These are phyloP conservation scores for Poliocrania exsul DNA, from an alignment of 2,797 vertebrate species.

Conservation along the genomic window DNA sequence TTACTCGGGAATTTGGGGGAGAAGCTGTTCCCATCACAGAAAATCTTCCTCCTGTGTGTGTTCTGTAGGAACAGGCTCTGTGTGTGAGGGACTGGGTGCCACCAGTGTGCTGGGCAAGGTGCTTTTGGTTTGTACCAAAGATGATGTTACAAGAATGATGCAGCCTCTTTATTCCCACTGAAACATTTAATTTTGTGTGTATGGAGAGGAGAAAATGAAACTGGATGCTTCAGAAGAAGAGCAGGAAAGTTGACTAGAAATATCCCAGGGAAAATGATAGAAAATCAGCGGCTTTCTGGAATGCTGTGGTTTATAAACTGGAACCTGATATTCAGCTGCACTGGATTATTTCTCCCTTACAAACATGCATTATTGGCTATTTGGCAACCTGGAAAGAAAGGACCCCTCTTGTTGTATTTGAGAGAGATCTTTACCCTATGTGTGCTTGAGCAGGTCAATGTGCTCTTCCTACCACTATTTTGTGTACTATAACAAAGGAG, in stretches of 20 bases:
- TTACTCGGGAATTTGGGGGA: neutral
- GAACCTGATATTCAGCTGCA: conserved; percentile 30
- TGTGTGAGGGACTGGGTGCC: neutral
- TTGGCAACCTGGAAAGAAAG: neutral
- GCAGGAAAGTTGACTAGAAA: neutral
- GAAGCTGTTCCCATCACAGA: neutral
- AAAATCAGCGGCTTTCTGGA: neutral
- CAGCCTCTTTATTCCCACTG: neutral
- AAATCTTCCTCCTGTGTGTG: neutral
- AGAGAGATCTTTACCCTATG: neutral
- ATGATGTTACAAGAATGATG: neutral
- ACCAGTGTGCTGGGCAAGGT: neutral
- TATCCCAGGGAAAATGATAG: neutral
- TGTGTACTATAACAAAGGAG: conserved; percentile 7
- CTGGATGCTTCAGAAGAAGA: neutral
- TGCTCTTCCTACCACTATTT: neutral
- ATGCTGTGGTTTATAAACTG: conserved; percentile 19
- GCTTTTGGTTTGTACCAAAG: conserved; percentile 51
- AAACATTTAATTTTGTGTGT: neutral
- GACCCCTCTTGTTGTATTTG: neutral
- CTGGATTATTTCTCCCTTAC: conserved; percentile 19
- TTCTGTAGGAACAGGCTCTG: neutral
- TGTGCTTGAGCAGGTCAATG: neutral
- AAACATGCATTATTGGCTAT: neutral
- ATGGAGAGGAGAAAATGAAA: neutral